Evolutionary conservation across 37 sponge, comb jelly and placozoan species (phyloP), one percentile per base, ranked within the genome.

Genomic region (Diacarnus erythraeanus): DNA sequence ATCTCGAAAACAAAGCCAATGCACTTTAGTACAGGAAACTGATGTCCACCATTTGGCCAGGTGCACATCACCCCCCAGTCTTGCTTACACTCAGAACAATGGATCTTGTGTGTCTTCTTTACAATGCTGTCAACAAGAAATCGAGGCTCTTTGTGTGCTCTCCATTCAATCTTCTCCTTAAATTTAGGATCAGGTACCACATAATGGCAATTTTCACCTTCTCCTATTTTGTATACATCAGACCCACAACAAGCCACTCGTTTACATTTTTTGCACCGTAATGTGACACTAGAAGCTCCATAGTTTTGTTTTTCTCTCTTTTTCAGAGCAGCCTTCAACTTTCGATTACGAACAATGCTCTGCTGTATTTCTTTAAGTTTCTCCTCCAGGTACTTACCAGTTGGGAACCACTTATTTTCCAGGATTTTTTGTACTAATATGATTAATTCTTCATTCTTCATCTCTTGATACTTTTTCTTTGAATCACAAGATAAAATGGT

Each of bases 1-100:
- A 31, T 38, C 35, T 86, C 42, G 64, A 84, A 91, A 25, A 68
- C 69, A 69, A 87, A 87, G 58, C 57, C 44, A 21, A 80, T 47
- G 74, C 92, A 87, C 56, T 91, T 86, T 25, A 91, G 64, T 25
- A 80, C 81, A 39, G 92, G 92, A 56, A 54, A 80, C 43, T 80
- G 31, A 15, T 65, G 2, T 17, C 80, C 70, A 44, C 31, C n/a
- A 1, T 0, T 66, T 34, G 73, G 58, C 89, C 80, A 74, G 20
- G 36, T 42, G 2, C 42, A 36, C 65, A 69, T 59, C 10, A 87
- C 72, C 17, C 92, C 92, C 92, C 87, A 91, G 60, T 83, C 83
- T 30, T 43, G 26, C 38, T 74, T 70, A 42, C 91, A 91, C 37
- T 57, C 36, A 2, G 34, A 38, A 40, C 91, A 91, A 44, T 64